These are phyloP conservation scores for Prosopocoilus inquinatus DNA, from an alignment of 2,888 invertebrate genomes.

Conservation along the genomic window DNA sequence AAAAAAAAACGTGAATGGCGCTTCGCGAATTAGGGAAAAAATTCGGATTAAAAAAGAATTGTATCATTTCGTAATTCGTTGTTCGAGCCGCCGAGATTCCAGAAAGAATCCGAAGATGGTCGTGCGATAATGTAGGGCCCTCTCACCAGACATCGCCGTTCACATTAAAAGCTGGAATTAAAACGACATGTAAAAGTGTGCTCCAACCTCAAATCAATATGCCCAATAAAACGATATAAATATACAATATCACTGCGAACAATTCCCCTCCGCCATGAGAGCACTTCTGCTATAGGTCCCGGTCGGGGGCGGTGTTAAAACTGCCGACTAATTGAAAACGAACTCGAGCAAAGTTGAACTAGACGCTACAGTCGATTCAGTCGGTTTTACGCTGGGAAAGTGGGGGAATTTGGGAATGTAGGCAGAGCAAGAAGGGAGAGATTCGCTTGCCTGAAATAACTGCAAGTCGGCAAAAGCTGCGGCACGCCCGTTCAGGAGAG, in stretches of 20 bases:
- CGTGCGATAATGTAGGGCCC: neutral
- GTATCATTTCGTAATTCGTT: neutral
- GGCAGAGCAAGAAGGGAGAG: slow-evolving; percentile 8
- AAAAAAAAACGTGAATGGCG: too few relatives aligned
- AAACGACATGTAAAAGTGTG: slow-evolving; percentile 37
- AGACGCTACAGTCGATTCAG: slow-evolving; percentile 3
- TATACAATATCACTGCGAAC: slow-evolving; percentile 50
- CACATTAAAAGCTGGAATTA: slow-evolving; percentile 30
- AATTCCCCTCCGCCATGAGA: slow-evolving; percentile 38
- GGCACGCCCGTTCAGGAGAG: slow-evolving; percentile 9
- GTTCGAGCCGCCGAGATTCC: neutral
- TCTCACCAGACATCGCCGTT: slow-evolving; percentile 20
- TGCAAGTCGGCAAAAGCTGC: slow-evolving; percentile 16
- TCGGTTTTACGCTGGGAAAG: slow-evolving; percentile 3
- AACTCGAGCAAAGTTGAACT: slow-evolving; percentile 14
- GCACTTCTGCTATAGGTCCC: slow-evolving; percentile 42
- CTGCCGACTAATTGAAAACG: slow-evolving; percentile 24
- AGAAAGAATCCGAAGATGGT: slow-evolving; percentile 4
- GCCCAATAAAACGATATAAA: slow-evolving; percentile 52
- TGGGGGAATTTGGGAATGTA: slow-evolving; percentile 17
- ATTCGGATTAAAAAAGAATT: neutral
- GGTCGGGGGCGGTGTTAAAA: slow-evolving; percentile 34
- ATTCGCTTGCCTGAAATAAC: slow-evolving; percentile 10
- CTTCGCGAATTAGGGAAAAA: too few relatives aligned
- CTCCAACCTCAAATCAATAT: slow-evolving; percentile 43